Evolutionary conservation across 2,113 vertebrate species (phyloP).

Genomic region (Periophthalmodon schlosseri): DNA sequence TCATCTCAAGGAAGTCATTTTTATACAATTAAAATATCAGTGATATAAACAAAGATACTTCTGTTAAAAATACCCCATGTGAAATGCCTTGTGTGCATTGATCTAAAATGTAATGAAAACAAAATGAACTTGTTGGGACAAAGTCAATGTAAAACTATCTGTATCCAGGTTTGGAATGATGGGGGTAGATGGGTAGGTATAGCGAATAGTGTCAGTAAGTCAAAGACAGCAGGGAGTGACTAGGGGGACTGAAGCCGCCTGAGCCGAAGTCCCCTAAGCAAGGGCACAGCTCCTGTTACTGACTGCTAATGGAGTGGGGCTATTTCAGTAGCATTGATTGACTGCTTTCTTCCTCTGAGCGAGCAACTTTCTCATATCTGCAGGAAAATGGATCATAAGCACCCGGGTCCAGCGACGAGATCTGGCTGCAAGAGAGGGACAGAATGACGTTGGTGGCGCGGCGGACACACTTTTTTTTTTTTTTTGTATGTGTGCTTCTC

Average conservation of each 20-base stretch:
- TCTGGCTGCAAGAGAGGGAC: constrained; percentile 52
- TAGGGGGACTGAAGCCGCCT: constrained; percentile 57
- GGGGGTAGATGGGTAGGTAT: constrained; percentile 15
- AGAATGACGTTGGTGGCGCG: constrained; percentile 66
- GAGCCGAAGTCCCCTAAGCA: constrained; percentile 69
- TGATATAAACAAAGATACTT: neutral
- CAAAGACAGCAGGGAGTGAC: constrained; percentile 58
- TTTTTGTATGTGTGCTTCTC: neutral
- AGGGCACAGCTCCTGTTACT: constrained; percentile 73
- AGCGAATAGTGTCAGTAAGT: constrained; percentile 43
- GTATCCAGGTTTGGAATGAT: constrained; percentile 48
- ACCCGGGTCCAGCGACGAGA: constrained; percentile 56
- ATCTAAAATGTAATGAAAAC: constrained; percentile 52
- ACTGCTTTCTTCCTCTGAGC: constrained; percentile 67
- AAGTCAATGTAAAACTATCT: constrained; percentile 61
- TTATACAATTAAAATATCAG: neutral
- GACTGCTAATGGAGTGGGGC: constrained; percentile 72
- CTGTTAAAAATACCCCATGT: constrained; percentile 47
- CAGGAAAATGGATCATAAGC: constrained; percentile 78
- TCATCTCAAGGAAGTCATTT: too few relatives aligned
- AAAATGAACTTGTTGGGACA: constrained; percentile 42
- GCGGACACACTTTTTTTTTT: constrained; percentile 59
- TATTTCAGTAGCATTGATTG: constrained; percentile 77
- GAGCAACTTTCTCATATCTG: constrained; percentile 69
- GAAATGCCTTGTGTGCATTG: constrained; percentile 33